Evolutionary conservation across 1,140 invertebrate species (phyloP), one percentile per base, ranked within the genome.

Genomic region (Rhagoletis zephyria): DNA sequence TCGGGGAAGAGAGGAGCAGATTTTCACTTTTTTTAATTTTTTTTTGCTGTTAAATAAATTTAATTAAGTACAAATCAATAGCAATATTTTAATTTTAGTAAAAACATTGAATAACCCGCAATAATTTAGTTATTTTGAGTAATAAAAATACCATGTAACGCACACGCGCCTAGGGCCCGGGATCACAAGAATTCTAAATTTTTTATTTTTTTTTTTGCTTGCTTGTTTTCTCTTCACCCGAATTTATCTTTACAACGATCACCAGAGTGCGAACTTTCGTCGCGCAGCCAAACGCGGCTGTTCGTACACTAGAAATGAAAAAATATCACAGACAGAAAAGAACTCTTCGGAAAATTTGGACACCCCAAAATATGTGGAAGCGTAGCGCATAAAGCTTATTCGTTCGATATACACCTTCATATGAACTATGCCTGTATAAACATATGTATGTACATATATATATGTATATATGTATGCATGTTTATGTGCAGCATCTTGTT

Each of bases 231-330:
- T 56, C 16, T 56, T 30, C 74, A n/a, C 16, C 48, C 74, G 74
- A 81, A 81, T 16, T 70, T 70, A 7, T 70, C 10, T 12, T 19
- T 56, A 56, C 16, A 81, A 59, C 48, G 74, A 81, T 81, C 74
- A 81, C 48, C 19, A 81, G 48, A 81, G 19, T 81, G 74, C 74
- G 74, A 81, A 81, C 74, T 56, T 81, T 81, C n/a, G 74, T 81
- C 74, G 74, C 48, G 74, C 74, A 56, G 74, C 74, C 74, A 81
- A 56, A 81, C 74, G 10, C 74, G 74, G 74, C 74, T 42, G 74
- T 48, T 81, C 74, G 74, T 56, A 81, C 48, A 81, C 74, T 81
- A 81, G 74, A 51, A 81, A 30, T 56, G 48, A 81, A 81, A n/a
- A 81, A 56, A 81, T 81, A 19, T 81, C 74, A 14, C 74, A 81